phyloP scores from a whole-genome alignment of 2,797 vertebrate genomes.

The Epinephelus malabaricus region DNA sequence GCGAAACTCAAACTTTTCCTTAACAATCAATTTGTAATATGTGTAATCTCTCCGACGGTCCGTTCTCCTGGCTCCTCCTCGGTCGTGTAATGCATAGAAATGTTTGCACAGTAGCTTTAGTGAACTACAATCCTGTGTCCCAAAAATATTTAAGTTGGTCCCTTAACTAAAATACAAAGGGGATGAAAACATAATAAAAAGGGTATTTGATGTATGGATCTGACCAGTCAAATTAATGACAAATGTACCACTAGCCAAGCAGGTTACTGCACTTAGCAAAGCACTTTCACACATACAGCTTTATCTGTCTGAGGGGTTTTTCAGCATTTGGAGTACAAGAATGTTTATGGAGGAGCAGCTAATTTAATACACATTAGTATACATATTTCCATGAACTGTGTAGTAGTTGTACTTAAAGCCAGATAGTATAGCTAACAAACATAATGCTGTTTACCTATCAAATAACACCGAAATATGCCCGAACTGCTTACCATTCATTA shows the following conservation, averaged over 20 bases:
- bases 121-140: conserved; percentile 83
- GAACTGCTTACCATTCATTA: conserved; percentile 63
- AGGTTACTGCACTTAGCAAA: conserved; percentile 72
- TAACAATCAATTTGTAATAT: conserved; percentile 80
- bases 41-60: conserved; percentile 62
- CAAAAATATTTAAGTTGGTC: conserved; percentile 84
- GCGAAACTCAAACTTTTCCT: conserved; percentile 80
- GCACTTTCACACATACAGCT: conserved; percentile 62
- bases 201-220: conserved; percentile 49
- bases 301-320: conserved; percentile 41
- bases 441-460: conserved; percentile 63
- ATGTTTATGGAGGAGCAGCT: conserved; percentile 55
- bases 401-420: conserved; percentile 69
- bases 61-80: conserved; percentile 59
- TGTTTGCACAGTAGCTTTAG: conserved; percentile 85
- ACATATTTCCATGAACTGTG: conserved; percentile 62
- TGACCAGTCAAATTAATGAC: conserved; percentile 54
- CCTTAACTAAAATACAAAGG: conserved; percentile 80
- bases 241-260: conserved; percentile 58
- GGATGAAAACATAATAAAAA: conserved; percentile 51
- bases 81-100: conserved; percentile 88
- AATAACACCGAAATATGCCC: conserved; percentile 65
- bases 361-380: conserved; percentile 61
- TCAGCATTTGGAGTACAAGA: conserved; percentile 57
- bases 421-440: conserved; percentile 71